phyloP scores from a whole-genome alignment of 2,113 vertebrate species.

The Blennius ocellaris region DNA sequence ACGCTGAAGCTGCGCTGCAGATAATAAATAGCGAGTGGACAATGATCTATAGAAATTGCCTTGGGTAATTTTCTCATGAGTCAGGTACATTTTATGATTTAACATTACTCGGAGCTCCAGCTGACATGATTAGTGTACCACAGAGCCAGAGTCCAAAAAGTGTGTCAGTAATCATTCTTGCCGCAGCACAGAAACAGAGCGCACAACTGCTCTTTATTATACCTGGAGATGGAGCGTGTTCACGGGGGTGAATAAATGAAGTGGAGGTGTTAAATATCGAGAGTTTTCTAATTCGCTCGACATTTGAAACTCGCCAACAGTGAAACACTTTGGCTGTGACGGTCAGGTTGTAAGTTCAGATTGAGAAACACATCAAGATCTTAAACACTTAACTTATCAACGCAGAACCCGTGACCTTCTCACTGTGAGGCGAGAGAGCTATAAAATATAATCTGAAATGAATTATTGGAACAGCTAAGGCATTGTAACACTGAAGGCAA shows the following conservation, averaged over 20 bases:
- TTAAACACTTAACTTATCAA: too few relatives aligned
- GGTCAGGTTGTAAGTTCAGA: not conserved
- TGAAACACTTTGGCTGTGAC: not conserved
- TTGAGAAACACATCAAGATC: too few relatives aligned
- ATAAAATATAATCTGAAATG: too few relatives aligned
- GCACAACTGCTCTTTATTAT: not conserved
- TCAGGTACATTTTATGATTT: conserved; percentile 63
- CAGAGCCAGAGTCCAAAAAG: conserved; percentile 26
- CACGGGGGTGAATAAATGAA: not conserved
- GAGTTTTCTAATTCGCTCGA: not conserved
- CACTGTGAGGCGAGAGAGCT: too few relatives aligned
- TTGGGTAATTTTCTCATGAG: conserved; percentile 39
- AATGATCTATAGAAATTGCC: conserved; percentile 53
- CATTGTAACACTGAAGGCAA: too few relatives aligned
- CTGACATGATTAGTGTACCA: conserved; percentile 41
- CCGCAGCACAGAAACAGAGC: not conserved
- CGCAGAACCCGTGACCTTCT: too few relatives aligned
- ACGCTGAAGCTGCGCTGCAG: conserved; percentile 8
- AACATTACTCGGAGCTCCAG: conserved; percentile 33
- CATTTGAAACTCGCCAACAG: not conserved
- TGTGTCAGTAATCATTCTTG: conserved; percentile 19
- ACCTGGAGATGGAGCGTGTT: not conserved
- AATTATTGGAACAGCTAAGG: too few relatives aligned
- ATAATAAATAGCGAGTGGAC: conserved; percentile 50
- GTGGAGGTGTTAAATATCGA: not conserved